Conservation (phyloP, 2,888 invertebrate genomes). For the Nomada lathburiana region DNA sequence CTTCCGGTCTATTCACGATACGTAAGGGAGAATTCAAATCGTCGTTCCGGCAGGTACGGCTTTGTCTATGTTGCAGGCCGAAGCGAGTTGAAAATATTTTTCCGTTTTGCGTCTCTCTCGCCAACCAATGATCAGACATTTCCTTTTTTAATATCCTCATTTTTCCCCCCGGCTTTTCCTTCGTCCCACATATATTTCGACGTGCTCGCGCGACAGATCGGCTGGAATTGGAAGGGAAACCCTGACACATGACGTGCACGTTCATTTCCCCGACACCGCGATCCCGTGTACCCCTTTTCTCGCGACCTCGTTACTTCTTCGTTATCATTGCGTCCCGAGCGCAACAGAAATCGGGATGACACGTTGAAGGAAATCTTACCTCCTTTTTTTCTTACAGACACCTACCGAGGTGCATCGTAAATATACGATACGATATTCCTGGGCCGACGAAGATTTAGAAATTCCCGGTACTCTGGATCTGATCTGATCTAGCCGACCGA, state of each 20-base stretch:
- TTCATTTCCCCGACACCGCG: constrained; percentile 30
- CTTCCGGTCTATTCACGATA: constrained; percentile 71
- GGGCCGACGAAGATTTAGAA: not conserved
- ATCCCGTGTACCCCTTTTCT: not conserved
- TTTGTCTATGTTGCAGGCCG: not conserved
- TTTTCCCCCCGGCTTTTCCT: too few species aligned
- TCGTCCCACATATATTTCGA: not conserved
- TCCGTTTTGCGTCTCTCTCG: not conserved
- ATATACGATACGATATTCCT: too few species aligned
- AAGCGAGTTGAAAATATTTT: not conserved
- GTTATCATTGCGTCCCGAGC: constrained; percentile 7
- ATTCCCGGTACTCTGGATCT: not conserved
- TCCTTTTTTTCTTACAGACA: not conserved
- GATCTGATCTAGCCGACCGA: not conserved
- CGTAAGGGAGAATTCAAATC: constrained; percentile 63
- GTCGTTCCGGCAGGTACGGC: not conserved
- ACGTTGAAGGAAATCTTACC: not conserved
- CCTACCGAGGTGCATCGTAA: not conserved
- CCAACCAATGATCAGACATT: constrained; percentile 22
- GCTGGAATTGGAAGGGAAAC: constrained; percentile 31
- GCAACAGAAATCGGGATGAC: constrained; percentile 19
- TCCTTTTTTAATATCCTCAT: not conserved
- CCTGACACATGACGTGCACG: constrained; percentile 26
- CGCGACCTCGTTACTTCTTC: constrained; percentile 42
- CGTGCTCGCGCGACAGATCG: constrained; percentile 27